Percentiles rank a stretch among this genome's conserved stretches.
These are phyloP conservation scores for Sminthurides aquaticus DNA, from an alignment of 2,888 invertebrate species.

Conservation along the genomic window DNA sequence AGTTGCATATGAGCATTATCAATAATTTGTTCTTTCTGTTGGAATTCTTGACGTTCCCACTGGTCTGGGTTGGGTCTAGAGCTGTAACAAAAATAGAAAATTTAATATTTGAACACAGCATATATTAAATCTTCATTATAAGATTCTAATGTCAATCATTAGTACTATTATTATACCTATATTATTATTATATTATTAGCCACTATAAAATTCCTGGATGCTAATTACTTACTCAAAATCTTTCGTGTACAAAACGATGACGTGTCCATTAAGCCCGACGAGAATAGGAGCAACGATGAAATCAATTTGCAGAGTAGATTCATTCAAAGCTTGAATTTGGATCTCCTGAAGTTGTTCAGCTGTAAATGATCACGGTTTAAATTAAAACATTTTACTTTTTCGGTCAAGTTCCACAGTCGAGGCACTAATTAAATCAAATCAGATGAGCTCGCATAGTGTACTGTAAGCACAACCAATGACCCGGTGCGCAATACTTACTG, in stretches of 20 bases:
- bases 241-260: conserved; percentile 73
- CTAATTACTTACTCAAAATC: conserved; percentile 59
- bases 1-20: conserved; percentile 80
- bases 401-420: no score
- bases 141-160: no score
- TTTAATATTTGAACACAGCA: no score
- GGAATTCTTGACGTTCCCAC: conserved; percentile 79
- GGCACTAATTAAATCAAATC: no score
- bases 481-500: no score
- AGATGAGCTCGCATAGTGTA: no score
- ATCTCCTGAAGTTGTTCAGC: conserved; percentile 54
- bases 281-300: conserved; percentile 74
- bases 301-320: conserved; percentile 69
- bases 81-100: conserved; percentile 19
- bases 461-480: no score
- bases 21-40: conserved; percentile 76
- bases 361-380: conserved; percentile 26
- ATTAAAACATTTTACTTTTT: no score
- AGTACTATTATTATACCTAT: no score
- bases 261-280: conserved; percentile 77
- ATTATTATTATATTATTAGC: not conserved
- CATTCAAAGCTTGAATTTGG: conserved; percentile 66
- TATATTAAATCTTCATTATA: no score
- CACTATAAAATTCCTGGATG: not conserved
- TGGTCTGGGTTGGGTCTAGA: conserved; percentile 44